These are phyloP conservation scores for Prunella fulvescens DNA, from an alignment of 2,113 vertebrate species.

Conservation along the genomic window DNA sequence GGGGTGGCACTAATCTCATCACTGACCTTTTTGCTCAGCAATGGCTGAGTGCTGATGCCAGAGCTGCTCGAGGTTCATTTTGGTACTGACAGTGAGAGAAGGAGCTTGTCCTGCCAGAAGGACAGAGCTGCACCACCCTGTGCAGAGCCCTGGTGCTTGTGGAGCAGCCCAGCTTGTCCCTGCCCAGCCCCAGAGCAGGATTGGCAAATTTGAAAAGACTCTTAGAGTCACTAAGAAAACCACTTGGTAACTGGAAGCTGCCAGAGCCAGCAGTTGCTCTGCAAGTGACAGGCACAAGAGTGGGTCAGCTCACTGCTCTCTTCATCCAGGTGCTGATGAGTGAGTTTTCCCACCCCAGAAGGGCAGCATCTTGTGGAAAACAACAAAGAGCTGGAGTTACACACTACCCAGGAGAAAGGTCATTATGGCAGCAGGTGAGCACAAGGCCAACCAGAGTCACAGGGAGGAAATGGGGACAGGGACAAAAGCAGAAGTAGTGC, in stretches of 20 bases:
- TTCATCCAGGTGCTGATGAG: constrained; percentile 62
- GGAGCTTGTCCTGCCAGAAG: neutral
- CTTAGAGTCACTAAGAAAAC: neutral
- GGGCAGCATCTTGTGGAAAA: constrained; percentile 59
- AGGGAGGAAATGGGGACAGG: neutral
- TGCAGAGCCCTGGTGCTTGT: neutral
- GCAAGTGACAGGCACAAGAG: neutral
- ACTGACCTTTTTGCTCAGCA: neutral
- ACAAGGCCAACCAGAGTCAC: neutral
- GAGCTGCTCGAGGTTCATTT: neutral
- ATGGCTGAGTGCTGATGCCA: fast-evolving
- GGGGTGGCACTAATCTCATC: neutral
- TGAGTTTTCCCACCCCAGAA: constrained; percentile 72
- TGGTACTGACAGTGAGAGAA: fast-evolving
- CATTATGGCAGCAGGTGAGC: constrained; percentile 67
- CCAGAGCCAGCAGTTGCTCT: neutral
- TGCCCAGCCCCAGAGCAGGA: neutral
- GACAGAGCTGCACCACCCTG: neutral
- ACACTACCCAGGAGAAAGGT: constrained; percentile 46
- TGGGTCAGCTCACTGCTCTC: neutral
- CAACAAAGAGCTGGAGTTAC: constrained; percentile 65
- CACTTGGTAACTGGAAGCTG: neutral
- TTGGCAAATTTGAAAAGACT: neutral
- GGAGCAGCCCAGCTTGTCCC: neutral
- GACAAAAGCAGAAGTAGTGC: neutral